Conservation (phyloP, 1,140 invertebrate genomes). For the Dryas iulia region DNA sequence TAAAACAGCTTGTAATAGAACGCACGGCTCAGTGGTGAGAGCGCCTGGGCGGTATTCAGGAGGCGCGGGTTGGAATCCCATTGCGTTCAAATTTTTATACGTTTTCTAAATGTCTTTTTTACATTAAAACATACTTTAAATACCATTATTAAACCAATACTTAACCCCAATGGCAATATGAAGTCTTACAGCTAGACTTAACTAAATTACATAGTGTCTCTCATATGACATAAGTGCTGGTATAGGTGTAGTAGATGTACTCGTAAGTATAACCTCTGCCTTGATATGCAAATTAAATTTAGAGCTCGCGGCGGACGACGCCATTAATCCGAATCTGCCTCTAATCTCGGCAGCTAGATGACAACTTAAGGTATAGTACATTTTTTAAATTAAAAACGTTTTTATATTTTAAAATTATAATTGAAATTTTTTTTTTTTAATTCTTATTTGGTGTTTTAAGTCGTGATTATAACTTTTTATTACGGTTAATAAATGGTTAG, state of each 20-base stretch:
- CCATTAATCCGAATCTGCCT: slow-evolving; percentile 25
- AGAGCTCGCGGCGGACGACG: slow-evolving; percentile 27
- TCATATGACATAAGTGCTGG: neutral
- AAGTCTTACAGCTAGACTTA: neutral
- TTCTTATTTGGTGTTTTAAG: too few relatives aligned
- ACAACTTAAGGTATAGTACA: slow-evolving; percentile 16
- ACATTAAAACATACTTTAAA: too few relatives aligned
- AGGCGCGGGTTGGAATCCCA: too few relatives aligned
- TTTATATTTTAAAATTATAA: neutral
- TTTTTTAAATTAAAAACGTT: neutral
- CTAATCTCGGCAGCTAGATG: slow-evolving; percentile 27
- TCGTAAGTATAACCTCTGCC: slow-evolving; percentile 7
- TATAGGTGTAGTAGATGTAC: neutral
- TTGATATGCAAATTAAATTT: slow-evolving; percentile 29
- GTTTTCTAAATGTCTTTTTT: too few relatives aligned
- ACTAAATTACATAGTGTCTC: neutral
- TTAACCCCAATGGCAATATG: too few relatives aligned
- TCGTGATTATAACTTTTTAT: too few relatives aligned
- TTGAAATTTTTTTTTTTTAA: neutral
- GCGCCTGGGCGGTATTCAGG: too few relatives aligned
- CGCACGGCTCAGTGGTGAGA: too few relatives aligned
- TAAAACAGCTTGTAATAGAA: too few relatives aligned
- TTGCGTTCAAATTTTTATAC: too few relatives aligned
- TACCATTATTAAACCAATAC: neutral
- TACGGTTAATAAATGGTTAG: too few relatives aligned